Evolutionary conservation across 2,113 vertebrate genomes (phyloP).

Genomic region (Manacus vitellinus): DNA sequence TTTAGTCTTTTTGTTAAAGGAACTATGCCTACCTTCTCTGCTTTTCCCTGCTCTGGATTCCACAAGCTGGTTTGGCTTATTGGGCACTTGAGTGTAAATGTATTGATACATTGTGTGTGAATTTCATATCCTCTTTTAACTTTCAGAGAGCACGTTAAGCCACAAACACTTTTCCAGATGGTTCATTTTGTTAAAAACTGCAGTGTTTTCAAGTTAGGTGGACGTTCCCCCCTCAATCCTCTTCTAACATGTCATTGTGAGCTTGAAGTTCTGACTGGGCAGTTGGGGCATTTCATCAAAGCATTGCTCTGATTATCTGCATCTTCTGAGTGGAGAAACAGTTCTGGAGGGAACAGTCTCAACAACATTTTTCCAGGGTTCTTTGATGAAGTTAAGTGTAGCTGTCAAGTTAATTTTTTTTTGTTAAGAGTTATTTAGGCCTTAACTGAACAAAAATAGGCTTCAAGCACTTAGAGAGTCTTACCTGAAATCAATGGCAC

Average conservation of each 20-base stretch:
- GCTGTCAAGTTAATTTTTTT: not conserved
- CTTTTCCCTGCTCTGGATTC: not conserved
- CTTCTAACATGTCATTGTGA: not conserved
- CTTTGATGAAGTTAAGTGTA: not conserved
- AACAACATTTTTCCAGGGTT: not conserved
- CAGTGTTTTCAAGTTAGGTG: not conserved
- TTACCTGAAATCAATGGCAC: not conserved
- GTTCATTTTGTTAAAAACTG: not conserved
- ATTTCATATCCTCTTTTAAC: not conserved
- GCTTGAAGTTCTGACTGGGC: not conserved
- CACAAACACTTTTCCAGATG: not conserved
- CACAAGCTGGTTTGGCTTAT: not conserved
- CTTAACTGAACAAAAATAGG: not conserved
- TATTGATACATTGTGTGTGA: not conserved
- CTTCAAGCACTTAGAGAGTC: not conserved
- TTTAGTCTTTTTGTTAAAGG: not conserved
- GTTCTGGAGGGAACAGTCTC: not conserved
- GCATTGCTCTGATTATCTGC: not conserved
- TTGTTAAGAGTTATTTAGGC: not conserved
- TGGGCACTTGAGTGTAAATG: not conserved
- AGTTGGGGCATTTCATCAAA: not conserved
- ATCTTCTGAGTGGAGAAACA: not conserved
- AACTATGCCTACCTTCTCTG: not conserved
- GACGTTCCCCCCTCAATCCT: not conserved
- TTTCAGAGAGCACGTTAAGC: not conserved